Conservation (phyloP, 2,888 invertebrate species). For the Erebia epiphron region DNA sequence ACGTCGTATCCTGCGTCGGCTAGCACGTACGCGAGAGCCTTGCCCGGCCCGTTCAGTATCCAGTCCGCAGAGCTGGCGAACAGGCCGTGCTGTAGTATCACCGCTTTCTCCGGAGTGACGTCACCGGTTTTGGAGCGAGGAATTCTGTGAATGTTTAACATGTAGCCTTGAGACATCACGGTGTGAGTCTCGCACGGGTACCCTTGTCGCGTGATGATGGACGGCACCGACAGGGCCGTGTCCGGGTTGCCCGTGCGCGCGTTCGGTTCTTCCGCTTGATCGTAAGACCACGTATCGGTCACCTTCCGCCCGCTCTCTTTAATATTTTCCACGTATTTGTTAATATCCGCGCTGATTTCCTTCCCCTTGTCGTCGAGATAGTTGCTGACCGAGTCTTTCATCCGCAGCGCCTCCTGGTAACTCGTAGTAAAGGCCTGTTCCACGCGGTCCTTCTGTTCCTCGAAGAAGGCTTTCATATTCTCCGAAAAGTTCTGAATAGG, state of each 20-base stretch:
- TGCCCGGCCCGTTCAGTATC: slow-evolving; percentile 87
- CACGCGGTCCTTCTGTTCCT: slow-evolving; percentile 47
- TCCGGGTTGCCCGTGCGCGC: slow-evolving; percentile 62
- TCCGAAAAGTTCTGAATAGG: slow-evolving; percentile 41
- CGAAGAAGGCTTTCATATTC: slow-evolving; percentile 54
- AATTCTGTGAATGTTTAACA: slow-evolving; percentile 91
- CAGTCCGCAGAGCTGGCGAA: slow-evolving; percentile 90
- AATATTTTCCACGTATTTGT: slow-evolving; percentile 57
- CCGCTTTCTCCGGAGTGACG: slow-evolving; percentile 58
- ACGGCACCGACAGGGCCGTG: slow-evolving; percentile 61
- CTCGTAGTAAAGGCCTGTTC: slow-evolving; percentile 48
- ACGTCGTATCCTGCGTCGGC: slow-evolving; percentile 88
- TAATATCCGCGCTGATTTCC: slow-evolving; percentile 56
- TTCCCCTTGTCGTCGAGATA: slow-evolving; percentile 61
- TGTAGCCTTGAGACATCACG: slow-evolving; percentile 91
- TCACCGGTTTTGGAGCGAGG: slow-evolving; percentile 72
- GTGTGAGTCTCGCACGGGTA: slow-evolving; percentile 88
- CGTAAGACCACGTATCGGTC: slow-evolving; percentile 55
- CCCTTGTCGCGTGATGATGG: slow-evolving; percentile 77
- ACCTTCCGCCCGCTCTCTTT: slow-evolving; percentile 56
- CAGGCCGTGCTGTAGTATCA: slow-evolving; percentile 91
- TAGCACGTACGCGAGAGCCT: slow-evolving; percentile 85
- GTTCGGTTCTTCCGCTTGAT: slow-evolving; percentile 48
- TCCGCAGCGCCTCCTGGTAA: slow-evolving; percentile 50
- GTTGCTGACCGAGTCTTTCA: slow-evolving; percentile 56